Conservation (phyloP, 1,140 invertebrate genomes). For the Melitaea cinxia region DNA sequence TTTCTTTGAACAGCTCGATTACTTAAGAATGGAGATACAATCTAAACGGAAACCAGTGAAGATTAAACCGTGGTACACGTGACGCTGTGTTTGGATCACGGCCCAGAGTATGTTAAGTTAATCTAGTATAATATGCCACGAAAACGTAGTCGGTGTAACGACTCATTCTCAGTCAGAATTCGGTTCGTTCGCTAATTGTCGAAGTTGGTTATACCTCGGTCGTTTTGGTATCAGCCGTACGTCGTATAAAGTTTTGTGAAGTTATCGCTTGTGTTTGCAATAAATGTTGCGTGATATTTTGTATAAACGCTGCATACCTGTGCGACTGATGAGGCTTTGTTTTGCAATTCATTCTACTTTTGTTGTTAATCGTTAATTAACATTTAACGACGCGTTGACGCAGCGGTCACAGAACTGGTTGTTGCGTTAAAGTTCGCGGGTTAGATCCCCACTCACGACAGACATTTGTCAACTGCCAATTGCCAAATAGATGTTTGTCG, state of each 20-base stretch:
- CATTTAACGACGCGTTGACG: too few relatives aligned
- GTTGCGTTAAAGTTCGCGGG: too few relatives aligned
- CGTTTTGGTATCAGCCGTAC: conserved; percentile 50
- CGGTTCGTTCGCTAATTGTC: conserved; percentile 58
- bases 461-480: too few relatives aligned
- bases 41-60: not conserved
- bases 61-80: not conserved
- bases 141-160: conserved; percentile 42
- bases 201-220: conserved; percentile 50
- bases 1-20: not conserved
- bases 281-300: conserved; percentile 36
- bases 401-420: too few relatives aligned
- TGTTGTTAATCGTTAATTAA: too few relatives aligned
- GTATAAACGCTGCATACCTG: conserved; percentile 29
- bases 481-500: too few relatives aligned
- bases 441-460: too few relatives aligned
- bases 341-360: conserved; percentile 10
- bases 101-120: conserved; percentile 43
- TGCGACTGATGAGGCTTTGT: conserved; percentile 24
- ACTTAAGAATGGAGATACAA: not conserved
- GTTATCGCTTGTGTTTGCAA: conserved; percentile 44
- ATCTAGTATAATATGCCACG: conserved; percentile 42
- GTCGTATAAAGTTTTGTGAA: conserved; percentile 51
- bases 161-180: conserved; percentile 58
- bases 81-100: conserved; percentile 34